These are phyloP conservation scores for Chaetops frenatus DNA, from an alignment of 2,113 vertebrate species.

Conservation along the genomic window DNA sequence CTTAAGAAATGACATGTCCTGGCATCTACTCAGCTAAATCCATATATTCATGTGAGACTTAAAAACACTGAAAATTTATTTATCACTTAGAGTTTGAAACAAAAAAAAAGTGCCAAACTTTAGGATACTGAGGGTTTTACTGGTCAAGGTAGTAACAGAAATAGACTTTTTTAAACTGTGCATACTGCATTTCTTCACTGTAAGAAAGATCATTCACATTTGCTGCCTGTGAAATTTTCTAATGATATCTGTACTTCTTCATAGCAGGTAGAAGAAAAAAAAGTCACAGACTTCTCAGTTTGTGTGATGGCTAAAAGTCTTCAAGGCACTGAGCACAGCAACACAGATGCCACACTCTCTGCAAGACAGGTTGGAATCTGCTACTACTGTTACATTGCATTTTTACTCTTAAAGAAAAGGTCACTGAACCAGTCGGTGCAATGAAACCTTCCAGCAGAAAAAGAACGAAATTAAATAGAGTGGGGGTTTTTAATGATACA, in stretches of 20 bases:
- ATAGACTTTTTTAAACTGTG: neutral
- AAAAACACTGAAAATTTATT: neutral
- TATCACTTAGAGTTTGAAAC: neutral
- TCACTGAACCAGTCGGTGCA: neutral
- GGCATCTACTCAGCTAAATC: neutral
- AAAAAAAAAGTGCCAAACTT: neutral
- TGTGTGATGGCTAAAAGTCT: neutral
- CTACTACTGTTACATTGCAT: neutral
- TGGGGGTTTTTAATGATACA: neutral
- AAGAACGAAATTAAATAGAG: neutral
- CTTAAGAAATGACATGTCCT: neutral
- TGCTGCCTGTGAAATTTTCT: neutral
- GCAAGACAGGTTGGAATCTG: neutral
- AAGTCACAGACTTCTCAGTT: neutral
- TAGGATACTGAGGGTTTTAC: neutral
- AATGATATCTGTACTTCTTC: neutral
- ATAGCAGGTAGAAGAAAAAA: neutral
- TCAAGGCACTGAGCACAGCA: neutral
- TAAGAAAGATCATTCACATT: neutral
- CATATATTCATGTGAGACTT: neutral
- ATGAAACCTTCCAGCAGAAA: neutral
- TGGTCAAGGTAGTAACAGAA: neutral
- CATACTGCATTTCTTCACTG: neutral
- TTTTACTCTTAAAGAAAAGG: neutral
- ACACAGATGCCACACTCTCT: neutral